phyloP scores from a whole-genome alignment of 2,113 vertebrate species.

The Stomatorhinus ivindoensis region DNA sequence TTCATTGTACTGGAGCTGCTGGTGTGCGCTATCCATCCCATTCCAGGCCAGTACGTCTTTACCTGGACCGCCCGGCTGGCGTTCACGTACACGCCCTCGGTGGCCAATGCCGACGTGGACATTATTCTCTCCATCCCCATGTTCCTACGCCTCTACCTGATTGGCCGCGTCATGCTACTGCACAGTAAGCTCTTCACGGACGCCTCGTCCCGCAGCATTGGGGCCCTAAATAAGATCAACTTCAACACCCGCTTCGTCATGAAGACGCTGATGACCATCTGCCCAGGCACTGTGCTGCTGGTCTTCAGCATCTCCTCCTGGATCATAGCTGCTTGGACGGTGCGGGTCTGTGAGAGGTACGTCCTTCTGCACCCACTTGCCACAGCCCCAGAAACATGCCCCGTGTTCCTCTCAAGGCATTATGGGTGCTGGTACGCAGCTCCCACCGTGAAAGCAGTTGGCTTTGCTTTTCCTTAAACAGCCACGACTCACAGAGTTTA shows the following conservation, averaged over 20 bases:
- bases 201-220: slow-evolving; percentile 83
- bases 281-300: slow-evolving; percentile 82
- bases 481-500: slow-evolving; percentile 59
- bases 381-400: background rate
- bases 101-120: slow-evolving; percentile 80
- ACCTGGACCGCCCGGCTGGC: slow-evolving; percentile 83
- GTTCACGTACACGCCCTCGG: slow-evolving; percentile 75
- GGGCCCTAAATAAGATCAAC: slow-evolving; percentile 80
- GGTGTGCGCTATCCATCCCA: slow-evolving; percentile 87
- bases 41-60: slow-evolving; percentile 84
- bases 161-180: slow-evolving; percentile 83
- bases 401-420: background rate
- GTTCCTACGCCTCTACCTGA: slow-evolving; percentile 90
- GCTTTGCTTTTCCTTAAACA: slow-evolving; percentile 47
- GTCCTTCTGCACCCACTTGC: slow-evolving; percentile 20
- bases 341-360: slow-evolving; percentile 88
- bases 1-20: slow-evolving; percentile 85
- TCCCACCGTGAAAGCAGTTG: slow-evolving; percentile 20
- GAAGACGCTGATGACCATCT: slow-evolving; percentile 94
- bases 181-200: slow-evolving; percentile 90
- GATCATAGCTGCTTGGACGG: slow-evolving; percentile 91
- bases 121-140: slow-evolving; percentile 88
- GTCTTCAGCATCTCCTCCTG: slow-evolving; percentile 94
- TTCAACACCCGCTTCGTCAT: slow-evolving; percentile 93
- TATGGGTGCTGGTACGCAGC: background rate